Conservation (phyloP, 2,113 vertebrate genomes). For the Heliornis fulica region DNA sequence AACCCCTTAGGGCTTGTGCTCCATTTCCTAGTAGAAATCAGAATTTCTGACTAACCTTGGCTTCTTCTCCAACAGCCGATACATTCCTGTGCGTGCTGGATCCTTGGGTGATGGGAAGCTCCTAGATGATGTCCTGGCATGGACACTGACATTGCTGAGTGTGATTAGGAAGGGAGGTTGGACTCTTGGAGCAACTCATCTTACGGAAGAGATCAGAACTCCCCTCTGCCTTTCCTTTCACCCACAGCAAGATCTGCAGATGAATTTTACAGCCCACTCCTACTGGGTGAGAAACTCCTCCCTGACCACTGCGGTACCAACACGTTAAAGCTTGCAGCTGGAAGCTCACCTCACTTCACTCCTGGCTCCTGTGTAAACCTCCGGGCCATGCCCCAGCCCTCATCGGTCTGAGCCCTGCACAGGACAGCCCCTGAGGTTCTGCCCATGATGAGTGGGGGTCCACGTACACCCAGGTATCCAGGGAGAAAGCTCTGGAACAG, state of each 20-base stretch:
- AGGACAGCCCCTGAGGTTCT: background rate
- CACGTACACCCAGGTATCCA: background rate
- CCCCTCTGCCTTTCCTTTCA: background rate
- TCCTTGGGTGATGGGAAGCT: background rate
- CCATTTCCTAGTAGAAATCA: background rate
- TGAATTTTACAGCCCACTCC: background rate
- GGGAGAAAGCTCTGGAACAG: background rate
- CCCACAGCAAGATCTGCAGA: background rate
- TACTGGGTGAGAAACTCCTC: background rate
- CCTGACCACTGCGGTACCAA: background rate
- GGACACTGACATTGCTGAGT: background rate
- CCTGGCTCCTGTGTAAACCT: background rate
- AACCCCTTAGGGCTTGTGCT: background rate
- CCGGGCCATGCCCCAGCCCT: accelerated
- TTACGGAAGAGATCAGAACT: background rate
- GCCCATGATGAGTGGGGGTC: background rate
- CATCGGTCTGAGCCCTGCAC: accelerated
- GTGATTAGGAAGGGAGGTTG: background rate
- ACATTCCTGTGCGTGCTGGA: background rate
- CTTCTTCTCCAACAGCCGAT: background rate
- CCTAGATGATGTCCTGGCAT: background rate
- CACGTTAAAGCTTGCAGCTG: background rate
- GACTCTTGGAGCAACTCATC: background rate
- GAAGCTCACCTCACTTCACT: background rate
- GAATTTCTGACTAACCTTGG: background rate